Conservation (phyloP, 2,797 vertebrate species). For the Acanthurus leucopareius region DNA sequence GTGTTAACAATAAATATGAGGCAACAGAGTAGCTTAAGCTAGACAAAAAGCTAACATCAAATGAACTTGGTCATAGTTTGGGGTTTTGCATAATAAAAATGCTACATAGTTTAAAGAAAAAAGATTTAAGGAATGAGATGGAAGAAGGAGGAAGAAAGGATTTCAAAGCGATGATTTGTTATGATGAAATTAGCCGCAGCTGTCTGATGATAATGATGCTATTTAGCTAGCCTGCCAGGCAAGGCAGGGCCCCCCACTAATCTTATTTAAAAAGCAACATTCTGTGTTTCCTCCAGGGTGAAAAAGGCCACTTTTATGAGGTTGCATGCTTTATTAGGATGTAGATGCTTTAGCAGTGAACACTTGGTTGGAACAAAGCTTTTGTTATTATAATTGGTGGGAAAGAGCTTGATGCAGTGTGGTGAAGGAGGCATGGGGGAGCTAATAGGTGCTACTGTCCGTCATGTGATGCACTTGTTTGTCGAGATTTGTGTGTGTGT, state of each 20-base stretch:
- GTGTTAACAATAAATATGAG: no score
- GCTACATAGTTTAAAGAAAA: not conserved
- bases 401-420: slow-evolving; percentile 1
- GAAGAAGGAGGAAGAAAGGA: not conserved
- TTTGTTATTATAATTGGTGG: slow-evolving; percentile 26
- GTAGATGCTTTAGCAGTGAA: slow-evolving; percentile 5
- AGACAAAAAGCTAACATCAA: not conserved
- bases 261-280: slow-evolving; percentile 56
- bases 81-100: not conserved
- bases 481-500: not conserved
- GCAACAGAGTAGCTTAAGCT: not conserved
- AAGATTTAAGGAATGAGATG: no score
- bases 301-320: slow-evolving; percentile 14
- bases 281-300: slow-evolving; percentile 33
- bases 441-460: not conserved
- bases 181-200: slow-evolving; percentile 61
- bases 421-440: not conserved
- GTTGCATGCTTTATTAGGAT: slow-evolving; percentile 18
- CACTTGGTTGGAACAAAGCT: slow-evolving; percentile 1
- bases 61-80: not conserved
- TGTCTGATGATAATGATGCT: slow-evolving; percentile 56
- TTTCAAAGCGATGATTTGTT: slow-evolving; percentile 26
- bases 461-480: slow-evolving; percentile 6
- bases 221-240: slow-evolving; percentile 24
- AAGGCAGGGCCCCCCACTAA: slow-evolving; percentile 20